Base-by-base conservation (phyloP, 92 coral and sea anemone genomes). In the Anthopleura xanthogrammica region DNA sequence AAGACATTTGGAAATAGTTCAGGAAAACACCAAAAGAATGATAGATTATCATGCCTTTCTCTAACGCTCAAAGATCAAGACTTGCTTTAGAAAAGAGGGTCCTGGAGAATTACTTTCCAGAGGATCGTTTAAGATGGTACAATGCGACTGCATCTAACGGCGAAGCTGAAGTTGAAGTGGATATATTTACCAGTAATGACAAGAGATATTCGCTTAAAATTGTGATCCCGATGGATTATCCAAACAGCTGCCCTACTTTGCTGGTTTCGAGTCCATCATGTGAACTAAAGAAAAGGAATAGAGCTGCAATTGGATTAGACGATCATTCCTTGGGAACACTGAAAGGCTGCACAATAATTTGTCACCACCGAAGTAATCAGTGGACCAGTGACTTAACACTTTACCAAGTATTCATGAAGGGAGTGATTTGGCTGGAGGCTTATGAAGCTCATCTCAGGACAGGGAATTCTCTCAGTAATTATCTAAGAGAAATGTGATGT, bases 401-500 rank as follows among this genome's bases (percentile, higher is more conserved):
- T 3, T 92, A 94, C 66, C 95, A 94, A 72, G 93, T 94, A 24
- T 77, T 89, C 71, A 88, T 94, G 94, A 94, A 94, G 80, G 93
- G 94, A 16, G 75, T 88, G 22, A 41, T 90, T 62, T 94, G 98
- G 98, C 81, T 94, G 76, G 98, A 94, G 76, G 98, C 93, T 16
- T 94, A 92, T 58, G 96, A 92, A 66, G 89, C 79, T 13, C 94
- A 90, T 86, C 88, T 88, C 10, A 89, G 80, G 42, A 86, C 98
- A 39, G 95, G 94, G 40, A 82, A 92, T 12, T 48, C 86, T 2
- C 85, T 92, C 60, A 82, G 85, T 50, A 87, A 71, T 4, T 89
- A 83, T 76, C 56, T 92, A 19, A 79, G 55, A 36, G 90, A 86
- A 72, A 72, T 86, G 87, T 42, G 77, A 62, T 41, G 7, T 46